These are phyloP conservation scores for Caenorhabditis latens DNA, from an alignment of 1,140 invertebrate species.

Conservation along the genomic window DNA sequence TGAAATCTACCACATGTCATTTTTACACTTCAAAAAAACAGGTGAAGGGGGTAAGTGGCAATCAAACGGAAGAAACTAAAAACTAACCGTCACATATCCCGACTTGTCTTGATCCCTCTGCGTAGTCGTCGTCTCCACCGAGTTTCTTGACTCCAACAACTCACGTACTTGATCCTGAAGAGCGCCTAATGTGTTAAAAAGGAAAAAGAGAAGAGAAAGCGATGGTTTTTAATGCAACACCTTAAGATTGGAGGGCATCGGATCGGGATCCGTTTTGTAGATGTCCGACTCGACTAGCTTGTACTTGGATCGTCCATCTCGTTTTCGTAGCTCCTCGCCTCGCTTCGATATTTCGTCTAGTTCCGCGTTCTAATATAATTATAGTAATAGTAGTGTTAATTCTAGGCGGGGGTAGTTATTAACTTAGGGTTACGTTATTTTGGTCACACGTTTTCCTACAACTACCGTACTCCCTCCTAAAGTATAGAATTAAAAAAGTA, in stretches of 20 bases:
- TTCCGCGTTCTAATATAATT: slow-evolving; percentile 52
- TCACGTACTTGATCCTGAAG: slow-evolving; percentile 73
- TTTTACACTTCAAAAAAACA: background rate
- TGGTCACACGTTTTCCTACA: slow-evolving; percentile 18
- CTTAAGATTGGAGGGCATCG: slow-evolving; percentile 57
- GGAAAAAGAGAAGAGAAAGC: slow-evolving; percentile 7
- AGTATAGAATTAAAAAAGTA: slow-evolving; percentile 3
- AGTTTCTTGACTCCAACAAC: slow-evolving; percentile 69
- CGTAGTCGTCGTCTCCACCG: slow-evolving; percentile 66
- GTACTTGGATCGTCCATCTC: slow-evolving; percentile 50
- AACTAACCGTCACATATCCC: slow-evolving; percentile 73
- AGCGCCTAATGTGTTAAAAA: slow-evolving; percentile 20
- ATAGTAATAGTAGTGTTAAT: no score
- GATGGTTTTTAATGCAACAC: slow-evolving; percentile 5
- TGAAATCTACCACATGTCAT: background rate
- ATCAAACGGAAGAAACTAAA: background rate
- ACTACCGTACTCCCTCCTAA: slow-evolving; percentile 40
- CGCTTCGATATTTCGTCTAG: slow-evolving; percentile 55
- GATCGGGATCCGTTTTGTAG: slow-evolving; percentile 70
- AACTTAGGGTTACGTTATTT: background rate
- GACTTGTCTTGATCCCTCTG: slow-evolving; percentile 68
- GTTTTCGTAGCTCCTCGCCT: slow-evolving; percentile 62
- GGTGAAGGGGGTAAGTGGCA: slow-evolving; percentile 33
- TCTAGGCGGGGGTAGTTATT: no score
- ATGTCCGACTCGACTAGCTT: slow-evolving; percentile 71